Evolutionary conservation across 2,888 invertebrate genomes (phyloP), one percentile per base, ranked within the genome.

Genomic region (Eumerus sabulonum): DNA sequence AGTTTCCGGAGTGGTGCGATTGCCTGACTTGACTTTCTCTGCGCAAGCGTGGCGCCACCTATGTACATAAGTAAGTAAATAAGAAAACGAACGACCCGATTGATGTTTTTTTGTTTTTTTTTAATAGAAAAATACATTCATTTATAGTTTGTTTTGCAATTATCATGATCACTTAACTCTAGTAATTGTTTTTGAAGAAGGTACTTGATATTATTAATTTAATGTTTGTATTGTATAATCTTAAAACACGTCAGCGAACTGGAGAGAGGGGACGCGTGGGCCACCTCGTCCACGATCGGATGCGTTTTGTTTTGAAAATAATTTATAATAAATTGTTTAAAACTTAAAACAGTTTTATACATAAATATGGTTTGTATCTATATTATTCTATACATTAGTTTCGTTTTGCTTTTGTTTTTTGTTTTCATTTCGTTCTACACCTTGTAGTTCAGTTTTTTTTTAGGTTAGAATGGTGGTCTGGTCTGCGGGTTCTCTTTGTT

Each of bases 321-420:
- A 74, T 73, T 79, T 79, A 73, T 79, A n/a, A n/a, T n/a, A 59
- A 70, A 63, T 77, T 27, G 71, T 82, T 77, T 82, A 84, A 84
- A 84, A 83, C 83, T 83, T 84, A 83, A 83, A 84, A 84, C 83
- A 83, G 84, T 83, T 84, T 83, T 82, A 79, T 79, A 73, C 63
- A 76, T 64, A 44, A 63, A 74, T 60, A 79, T 63, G 50, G 73
- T 27, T 27, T 27, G 27, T 27, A 27, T 27, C 27, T 27, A 7
- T 4, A 27, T 27, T 27, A 7, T 27, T 27, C 27, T 27, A 27
- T 27, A 27, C 27, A 27, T 27, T 27, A 27, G 27, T 27, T 27
- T 7, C 27, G 7, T 27, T n/a, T 4, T 27, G 27, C 27, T 27
- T 27, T 27, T 27, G 27, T 27, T 27, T 27, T 27, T 67, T n/a